A percentile compares a stretch with the other conserved stretches of the same genome.
Conservation (phyloP, 1,140 invertebrate genomes). For the Aphelenchoides avenae region DNA sequence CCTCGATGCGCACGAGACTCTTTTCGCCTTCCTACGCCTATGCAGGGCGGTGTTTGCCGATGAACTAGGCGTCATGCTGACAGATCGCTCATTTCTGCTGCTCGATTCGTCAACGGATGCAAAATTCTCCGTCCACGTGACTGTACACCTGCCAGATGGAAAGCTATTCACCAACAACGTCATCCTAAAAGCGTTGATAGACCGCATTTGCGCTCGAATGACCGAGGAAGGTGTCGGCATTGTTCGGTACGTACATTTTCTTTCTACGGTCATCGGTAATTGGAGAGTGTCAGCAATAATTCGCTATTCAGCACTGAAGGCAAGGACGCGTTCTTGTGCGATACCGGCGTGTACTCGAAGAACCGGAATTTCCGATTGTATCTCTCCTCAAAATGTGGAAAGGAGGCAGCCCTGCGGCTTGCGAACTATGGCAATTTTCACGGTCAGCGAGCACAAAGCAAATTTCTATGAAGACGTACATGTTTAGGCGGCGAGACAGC, state of each 20-base stretch:
- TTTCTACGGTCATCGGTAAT: slow-evolving; percentile 17
- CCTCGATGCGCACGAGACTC: slow-evolving; percentile 61
- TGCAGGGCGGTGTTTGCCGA: background rate
- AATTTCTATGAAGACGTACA: background rate
- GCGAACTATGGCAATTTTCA: slow-evolving; percentile 63
- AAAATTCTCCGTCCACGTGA: slow-evolving; percentile 70
- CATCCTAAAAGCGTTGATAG: slow-evolving; percentile 65
- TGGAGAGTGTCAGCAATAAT: slow-evolving; percentile 7
- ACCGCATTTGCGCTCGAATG: slow-evolving; percentile 59
- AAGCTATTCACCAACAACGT: slow-evolving; percentile 66
- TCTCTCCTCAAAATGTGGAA: slow-evolving; percentile 67
- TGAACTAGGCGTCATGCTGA: background rate
- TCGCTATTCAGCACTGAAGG: slow-evolving; percentile 53
- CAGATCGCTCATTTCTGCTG: slow-evolving; percentile 62
- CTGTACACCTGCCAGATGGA: slow-evolving; percentile 64
- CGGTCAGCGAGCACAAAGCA: background rate
- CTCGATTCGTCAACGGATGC: slow-evolving; percentile 66
- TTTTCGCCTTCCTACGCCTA: slow-evolving; percentile 18
- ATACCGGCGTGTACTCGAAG: slow-evolving; percentile 68
- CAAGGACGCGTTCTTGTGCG: slow-evolving; percentile 64
- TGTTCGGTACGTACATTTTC: background rate
- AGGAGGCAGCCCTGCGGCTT: slow-evolving; percentile 64
- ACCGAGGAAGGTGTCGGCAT: slow-evolving; percentile 50
- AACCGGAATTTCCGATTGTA: slow-evolving; percentile 71
- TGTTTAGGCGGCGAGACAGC: slow-evolving; percentile 3